Evolutionary conservation across 1,140 invertebrate species (phyloP).

Genomic region (Drosophila eugracilis): DNA sequence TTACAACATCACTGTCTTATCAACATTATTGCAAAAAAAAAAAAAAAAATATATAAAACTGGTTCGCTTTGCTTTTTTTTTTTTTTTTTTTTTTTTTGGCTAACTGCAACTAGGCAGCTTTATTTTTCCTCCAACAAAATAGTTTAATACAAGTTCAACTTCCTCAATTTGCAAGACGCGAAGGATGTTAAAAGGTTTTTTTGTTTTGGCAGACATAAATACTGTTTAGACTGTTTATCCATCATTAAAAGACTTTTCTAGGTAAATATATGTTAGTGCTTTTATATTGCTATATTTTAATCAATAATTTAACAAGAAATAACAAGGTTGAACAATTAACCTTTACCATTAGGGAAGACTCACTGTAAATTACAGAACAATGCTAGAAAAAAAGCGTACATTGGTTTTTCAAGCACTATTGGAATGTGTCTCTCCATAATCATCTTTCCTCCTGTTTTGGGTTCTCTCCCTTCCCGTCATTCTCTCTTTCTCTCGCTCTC

Average conservation of each 20-base stretch:
- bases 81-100: too few relatives aligned
- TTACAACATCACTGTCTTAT: conserved; percentile 38
- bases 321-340: too few relatives aligned
- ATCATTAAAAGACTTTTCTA: too few relatives aligned
- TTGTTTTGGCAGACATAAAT: too few relatives aligned
- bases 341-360: background rate
- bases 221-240: too few relatives aligned
- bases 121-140: too few relatives aligned
- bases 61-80: conserved; percentile 30
- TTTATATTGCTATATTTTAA: too few relatives aligned
- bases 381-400: conserved; percentile 44
- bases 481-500: conserved; percentile 12
- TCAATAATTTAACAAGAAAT: too few relatives aligned
- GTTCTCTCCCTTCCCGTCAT: background rate
- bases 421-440: conserved; percentile 34
- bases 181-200: too few relatives aligned
- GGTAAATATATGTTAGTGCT: too few relatives aligned
- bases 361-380: conserved; percentile 12
- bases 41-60: conserved; percentile 42
- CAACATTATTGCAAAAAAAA: conserved; percentile 51
- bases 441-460: conserved; percentile 19
- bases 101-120: background rate
- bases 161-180: too few relatives aligned
- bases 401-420: conserved; percentile 47
- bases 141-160: background rate